Base-by-base conservation (phyloP, 92 coral and sea anemone species). In the Blastomussa wellsi region DNA sequence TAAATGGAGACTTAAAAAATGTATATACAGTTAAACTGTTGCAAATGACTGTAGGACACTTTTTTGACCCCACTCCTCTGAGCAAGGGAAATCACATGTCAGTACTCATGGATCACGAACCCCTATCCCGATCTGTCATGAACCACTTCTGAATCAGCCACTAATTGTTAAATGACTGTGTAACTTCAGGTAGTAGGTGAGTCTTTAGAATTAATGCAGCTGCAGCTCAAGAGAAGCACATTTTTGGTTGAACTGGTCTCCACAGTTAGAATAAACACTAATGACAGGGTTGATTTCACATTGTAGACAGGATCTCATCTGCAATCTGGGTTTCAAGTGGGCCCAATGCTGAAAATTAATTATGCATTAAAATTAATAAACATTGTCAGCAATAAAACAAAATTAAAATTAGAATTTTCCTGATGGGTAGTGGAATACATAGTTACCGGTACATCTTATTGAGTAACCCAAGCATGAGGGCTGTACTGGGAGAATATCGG, bases 321-420 rank as follows among this genome's bases (percentile, higher is more conserved):
- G 98, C 95, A 86, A 94, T 92, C 78, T 95, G 96, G 48, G 93
- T 92, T 79, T 95, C 98, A 11, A 95, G 90, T 47, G 95, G 92
- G 74, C 93, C 96, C 44, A 95, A 89, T 4, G 92, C 98, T 95
- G 85, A 37, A 78, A 48, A 19, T 70, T 59, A 35, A 76, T n/a
- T n/a, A n/a, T n/a, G n/a, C n/a, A n/a, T n/a, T n/a, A 76, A 36
- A 20, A 31, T 24, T 17, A 37, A 28, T 26, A 20, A 32, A 32
- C 2, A 35, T 5, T 5, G 60, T 49, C 31, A 38, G 29, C 8
- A 13, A 41, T 41, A 41, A 41, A 44, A 44, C n/a, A 44, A 49
- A 17, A 52, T 4, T 14, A 53, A 28, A 53, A 1, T 37, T 7
- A 52, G n/a, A 24, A 57, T 60, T 11, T 78, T 19, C 2, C 19